Conservation (phyloP, 2,888 invertebrate species). For the Watsonalla binaria region DNA sequence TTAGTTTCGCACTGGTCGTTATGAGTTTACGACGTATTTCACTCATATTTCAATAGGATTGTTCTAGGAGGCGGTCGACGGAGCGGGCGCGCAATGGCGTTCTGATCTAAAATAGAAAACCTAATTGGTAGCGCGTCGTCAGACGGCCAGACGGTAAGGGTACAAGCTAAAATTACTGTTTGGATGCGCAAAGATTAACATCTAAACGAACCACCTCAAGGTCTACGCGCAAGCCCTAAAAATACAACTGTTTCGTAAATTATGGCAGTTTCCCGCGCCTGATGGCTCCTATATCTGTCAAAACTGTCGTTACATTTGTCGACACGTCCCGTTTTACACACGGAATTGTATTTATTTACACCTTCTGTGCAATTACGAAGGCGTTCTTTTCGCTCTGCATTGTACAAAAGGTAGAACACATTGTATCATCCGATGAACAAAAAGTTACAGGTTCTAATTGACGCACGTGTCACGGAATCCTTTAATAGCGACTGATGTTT, state of each 20-base stretch:
- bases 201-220: conserved; percentile 26
- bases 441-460: neutral
- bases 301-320: neutral
- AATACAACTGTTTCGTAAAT: conserved; percentile 22
- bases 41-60: conserved; percentile 33
- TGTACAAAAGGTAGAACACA: too few relatives aligned
- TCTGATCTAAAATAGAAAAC: conserved; percentile 64
- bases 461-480: neutral
- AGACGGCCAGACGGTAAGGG: conserved; percentile 62
- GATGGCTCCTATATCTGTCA: neutral
- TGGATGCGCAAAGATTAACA: conserved; percentile 38
- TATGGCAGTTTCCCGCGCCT: neutral
- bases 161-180: conserved; percentile 56
- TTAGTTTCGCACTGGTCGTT: conserved; percentile 19
- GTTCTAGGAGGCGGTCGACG: conserved; percentile 32
- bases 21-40: conserved; percentile 39
- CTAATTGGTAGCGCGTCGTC: conserved; percentile 55
- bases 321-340: neutral
- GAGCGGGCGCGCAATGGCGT: conserved; percentile 37
- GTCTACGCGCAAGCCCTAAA: conserved; percentile 28
- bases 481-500: conserved; percentile 1
- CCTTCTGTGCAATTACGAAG: too few relatives aligned
- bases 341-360: too few relatives aligned
- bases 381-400: too few relatives aligned
- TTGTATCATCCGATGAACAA: neutral